Evolutionary conservation across 92 coral and sea anemone genomes (phyloP).

Genomic region (Isaurus tuberculatus): DNA sequence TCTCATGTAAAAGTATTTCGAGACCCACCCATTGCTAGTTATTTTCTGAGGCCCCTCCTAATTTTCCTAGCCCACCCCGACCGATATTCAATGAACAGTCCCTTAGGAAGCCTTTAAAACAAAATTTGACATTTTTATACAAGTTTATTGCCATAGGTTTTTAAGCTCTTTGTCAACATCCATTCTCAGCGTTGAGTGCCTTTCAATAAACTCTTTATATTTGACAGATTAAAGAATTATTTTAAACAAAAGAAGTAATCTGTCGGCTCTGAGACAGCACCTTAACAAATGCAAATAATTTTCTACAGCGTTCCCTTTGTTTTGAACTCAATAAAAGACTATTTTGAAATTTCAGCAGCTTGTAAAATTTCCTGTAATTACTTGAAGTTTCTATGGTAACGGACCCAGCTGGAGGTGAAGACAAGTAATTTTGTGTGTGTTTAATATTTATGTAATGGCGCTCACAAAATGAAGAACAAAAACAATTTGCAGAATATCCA

Average conservation of each 20-base stretch:
- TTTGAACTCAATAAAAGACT: neutral
- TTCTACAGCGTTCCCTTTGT: slow-evolving; percentile 8
- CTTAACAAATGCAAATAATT: slow-evolving; percentile 22
- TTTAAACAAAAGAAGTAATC: neutral
- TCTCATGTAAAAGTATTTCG: no score
- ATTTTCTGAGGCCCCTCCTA: no score
- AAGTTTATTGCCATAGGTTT: no score
- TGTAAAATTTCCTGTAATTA: neutral
- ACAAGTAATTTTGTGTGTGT: neutral
- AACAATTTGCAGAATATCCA: slow-evolving; percentile 8
- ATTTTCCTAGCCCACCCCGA: neutral
- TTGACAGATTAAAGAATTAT: neutral
- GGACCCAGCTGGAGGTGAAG: neutral
- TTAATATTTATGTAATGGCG: no score
- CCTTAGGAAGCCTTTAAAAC: neutral
- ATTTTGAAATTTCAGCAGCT: neutral
- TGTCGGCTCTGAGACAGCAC: neutral
- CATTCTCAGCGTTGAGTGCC: neutral
- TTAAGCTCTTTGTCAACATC: neutral
- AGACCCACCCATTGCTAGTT: no score
- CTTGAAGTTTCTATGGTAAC: slow-evolving; percentile 15
- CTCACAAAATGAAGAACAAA: neutral
- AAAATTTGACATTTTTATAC: no score
- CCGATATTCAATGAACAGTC: no score
- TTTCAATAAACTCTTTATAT: neutral